These are phyloP conservation scores for Cephonodes hylas DNA, from an alignment of 2,888 invertebrate genomes.

Conservation along the genomic window DNA sequence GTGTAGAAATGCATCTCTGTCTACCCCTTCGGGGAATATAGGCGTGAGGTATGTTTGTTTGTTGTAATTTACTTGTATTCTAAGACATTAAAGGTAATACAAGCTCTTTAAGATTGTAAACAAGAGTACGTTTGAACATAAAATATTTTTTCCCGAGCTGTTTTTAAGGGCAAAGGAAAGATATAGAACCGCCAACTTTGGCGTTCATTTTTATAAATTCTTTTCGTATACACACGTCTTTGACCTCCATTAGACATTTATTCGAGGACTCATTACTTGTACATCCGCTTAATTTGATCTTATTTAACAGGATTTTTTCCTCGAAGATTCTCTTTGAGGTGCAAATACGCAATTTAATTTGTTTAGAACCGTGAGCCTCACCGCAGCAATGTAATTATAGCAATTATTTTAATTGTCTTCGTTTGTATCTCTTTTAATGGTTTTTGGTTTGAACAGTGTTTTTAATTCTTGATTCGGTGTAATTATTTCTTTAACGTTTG, in stretches of 20 bases:
- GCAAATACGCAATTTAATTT: neutral
- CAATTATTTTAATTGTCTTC: neutral
- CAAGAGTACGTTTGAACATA: neutral
- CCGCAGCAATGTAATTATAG: neutral
- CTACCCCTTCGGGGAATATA: too few species aligned
- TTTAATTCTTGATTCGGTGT: neutral
- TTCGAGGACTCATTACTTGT: neutral
- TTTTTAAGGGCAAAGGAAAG: neutral
- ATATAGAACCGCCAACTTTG: neutral
- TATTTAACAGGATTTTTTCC: constrained; percentile 4
- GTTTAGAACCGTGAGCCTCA: neutral
- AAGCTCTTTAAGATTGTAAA: constrained; percentile 1
- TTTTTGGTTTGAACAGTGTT: neutral
- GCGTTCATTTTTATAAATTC: neutral
- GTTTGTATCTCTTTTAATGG: neutral
- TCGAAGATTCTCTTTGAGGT: neutral
- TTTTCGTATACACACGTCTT: neutral
- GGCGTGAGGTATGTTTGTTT: too few species aligned
- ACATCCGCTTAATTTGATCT: neutral
- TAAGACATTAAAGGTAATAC: neutral
- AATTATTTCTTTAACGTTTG: neutral
- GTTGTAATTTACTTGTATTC: neutral
- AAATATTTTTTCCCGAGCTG: neutral
- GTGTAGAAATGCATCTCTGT: too few species aligned
- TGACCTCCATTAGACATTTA: neutral